Evolutionary conservation across 1,140 invertebrate species (phyloP).

Genomic region (Heliconius nattereri): DNA sequence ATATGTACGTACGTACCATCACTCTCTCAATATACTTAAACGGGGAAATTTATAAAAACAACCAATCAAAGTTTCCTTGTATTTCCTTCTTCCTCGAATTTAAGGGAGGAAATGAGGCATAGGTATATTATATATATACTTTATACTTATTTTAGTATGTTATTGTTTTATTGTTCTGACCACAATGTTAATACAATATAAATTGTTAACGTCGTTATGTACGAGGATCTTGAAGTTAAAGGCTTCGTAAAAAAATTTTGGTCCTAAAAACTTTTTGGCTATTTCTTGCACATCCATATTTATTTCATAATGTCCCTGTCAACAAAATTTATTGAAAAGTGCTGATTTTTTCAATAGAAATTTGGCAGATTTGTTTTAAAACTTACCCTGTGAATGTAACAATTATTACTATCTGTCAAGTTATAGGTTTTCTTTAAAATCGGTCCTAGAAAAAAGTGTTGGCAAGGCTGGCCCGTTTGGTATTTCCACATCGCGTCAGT

Average conservation of each 20-base stretch:
- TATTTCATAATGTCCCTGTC: conserved; percentile 62
- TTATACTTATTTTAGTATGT: background rate
- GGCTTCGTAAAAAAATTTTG: conserved; percentile 63
- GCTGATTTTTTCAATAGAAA: background rate
- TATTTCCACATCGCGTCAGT: conserved; percentile 64
- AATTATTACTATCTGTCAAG: conserved; percentile 51
- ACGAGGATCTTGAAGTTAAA: conserved; percentile 58
- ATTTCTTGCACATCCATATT: conserved; percentile 47
- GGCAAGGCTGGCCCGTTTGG: conserved; percentile 59
- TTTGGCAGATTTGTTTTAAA: background rate
- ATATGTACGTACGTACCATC: conserved; percentile 7
- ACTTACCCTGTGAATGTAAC: conserved; percentile 64
- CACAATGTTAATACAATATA: conserved; percentile 53
- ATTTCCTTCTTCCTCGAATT: background rate
- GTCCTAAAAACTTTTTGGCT: conserved; percentile 57
- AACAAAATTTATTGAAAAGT: conserved; percentile 44
- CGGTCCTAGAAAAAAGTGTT: conserved; percentile 69
- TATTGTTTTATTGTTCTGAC: conserved; percentile 43
- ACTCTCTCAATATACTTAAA: conserved; percentile 8
- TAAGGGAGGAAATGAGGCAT: background rate
- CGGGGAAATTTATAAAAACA: background rate
- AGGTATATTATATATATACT: too few relatives aligned
- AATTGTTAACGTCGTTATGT: conserved; percentile 59
- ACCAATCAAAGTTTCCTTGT: background rate
- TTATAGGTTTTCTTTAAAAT: conserved; percentile 59